Evolutionary conservation across 2,113 vertebrate genomes (phyloP).

Genomic region (Orientallactaga bullata): DNA sequence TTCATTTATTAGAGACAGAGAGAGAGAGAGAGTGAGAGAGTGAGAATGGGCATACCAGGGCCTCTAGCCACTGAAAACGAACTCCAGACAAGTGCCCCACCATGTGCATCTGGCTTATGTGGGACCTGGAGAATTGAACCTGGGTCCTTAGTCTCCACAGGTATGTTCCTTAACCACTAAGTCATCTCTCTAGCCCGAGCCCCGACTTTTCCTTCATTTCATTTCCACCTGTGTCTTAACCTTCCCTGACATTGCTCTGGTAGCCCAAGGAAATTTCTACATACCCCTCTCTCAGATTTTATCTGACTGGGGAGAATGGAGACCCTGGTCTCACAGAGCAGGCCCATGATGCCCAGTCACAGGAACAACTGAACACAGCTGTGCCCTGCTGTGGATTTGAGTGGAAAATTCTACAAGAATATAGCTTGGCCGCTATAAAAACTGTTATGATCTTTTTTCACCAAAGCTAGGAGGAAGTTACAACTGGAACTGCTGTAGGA

Average conservation of each 20-base stretch:
- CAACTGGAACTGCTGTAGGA: background rate
- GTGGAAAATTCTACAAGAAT: conserved; percentile 34
- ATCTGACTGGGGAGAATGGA: background rate
- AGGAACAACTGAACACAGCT: background rate
- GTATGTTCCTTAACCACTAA: too few relatives aligned
- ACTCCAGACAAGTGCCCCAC: too few relatives aligned
- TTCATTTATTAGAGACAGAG: too few relatives aligned
- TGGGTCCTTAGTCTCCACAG: too few relatives aligned
- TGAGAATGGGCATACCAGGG: too few relatives aligned
- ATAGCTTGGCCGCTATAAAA: conserved; percentile 14
- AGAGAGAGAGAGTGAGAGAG: too few relatives aligned
- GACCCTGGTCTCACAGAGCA: background rate
- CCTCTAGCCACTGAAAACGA: too few relatives aligned
- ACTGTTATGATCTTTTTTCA: conserved; percentile 6
- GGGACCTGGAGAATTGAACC: too few relatives aligned
- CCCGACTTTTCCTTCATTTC: background rate
- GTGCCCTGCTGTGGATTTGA: background rate
- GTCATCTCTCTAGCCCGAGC: too few relatives aligned
- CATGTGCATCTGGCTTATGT: too few relatives aligned
- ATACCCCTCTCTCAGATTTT: background rate
- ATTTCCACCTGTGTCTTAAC: background rate
- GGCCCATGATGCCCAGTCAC: background rate
- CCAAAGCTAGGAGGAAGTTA: background rate
- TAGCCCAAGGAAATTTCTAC: background rate
- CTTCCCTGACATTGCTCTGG: background rate